Percentiles rank a stretch among this genome's conserved stretches.
phyloP scores from a whole-genome alignment of 2,797 vertebrate genomes.

The Carcharodon carcharias region DNA sequence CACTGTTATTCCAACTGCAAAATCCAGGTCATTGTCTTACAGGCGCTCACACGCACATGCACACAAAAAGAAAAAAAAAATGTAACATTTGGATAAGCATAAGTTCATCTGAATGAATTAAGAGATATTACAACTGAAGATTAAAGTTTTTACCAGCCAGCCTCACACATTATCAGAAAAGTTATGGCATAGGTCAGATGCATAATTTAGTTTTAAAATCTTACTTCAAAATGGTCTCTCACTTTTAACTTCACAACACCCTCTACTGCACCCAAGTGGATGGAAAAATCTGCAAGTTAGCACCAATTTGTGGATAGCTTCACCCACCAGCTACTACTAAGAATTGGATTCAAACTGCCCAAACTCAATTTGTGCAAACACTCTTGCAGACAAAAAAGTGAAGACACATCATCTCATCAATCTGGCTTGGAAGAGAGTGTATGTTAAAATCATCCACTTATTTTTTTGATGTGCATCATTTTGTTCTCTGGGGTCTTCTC shows the following conservation, averaged over 20 bases:
- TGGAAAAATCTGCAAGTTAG: background rate
- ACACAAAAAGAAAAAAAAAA: background rate
- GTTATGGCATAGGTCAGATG: background rate
- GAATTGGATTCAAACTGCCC: background rate
- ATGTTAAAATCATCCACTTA: background rate
- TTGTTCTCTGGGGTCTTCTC: background rate
- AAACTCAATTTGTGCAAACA: background rate
- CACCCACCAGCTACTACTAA: background rate
- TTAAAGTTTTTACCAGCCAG: background rate
- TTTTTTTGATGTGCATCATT: background rate
- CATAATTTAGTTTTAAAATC: background rate
- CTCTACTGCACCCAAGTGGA: background rate
- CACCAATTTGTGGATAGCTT: background rate
- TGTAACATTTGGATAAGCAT: background rate
- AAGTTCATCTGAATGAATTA: background rate
- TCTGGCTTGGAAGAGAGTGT: background rate
- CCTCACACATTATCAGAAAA: background rate
- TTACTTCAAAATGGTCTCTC: background rate
- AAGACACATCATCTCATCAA: background rate
- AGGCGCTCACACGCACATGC: background rate
- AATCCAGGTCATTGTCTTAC: background rate
- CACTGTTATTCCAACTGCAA: background rate
- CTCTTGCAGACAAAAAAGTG: background rate
- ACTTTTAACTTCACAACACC: background rate
- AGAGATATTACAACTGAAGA: background rate